Evolutionary conservation across 1,140 invertebrate genomes (phyloP).

Genomic region (Caerostris extrusa): DNA sequence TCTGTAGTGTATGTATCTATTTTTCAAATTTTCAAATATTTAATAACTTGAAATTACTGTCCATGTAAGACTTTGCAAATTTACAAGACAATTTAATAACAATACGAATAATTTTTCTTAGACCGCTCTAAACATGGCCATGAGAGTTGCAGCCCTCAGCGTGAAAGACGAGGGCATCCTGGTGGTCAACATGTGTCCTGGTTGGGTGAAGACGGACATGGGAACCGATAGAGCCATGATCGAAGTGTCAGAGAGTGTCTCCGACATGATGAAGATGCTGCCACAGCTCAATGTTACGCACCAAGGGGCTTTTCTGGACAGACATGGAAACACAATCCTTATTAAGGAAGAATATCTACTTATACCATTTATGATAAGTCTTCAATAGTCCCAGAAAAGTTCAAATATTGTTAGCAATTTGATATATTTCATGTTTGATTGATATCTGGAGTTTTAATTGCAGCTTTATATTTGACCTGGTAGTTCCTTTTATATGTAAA

Average conservation of each 20-base stretch:
- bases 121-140: conserved; percentile 50
- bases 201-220: conserved; percentile 58
- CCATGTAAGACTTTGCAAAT: no score
- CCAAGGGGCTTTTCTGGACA: conserved; percentile 84
- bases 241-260: conserved; percentile 10
- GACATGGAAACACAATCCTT: conserved; percentile 2
- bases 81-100: no score
- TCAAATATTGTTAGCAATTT: no score
- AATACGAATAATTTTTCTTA: background rate
- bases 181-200: conserved; percentile 58
- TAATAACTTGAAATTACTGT: no score
- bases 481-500: no score
- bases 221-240: background rate
- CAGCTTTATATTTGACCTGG: no score
- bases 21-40: no score
- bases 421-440: no score
- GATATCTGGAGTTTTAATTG: no score
- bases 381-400: no score
- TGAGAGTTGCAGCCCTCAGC: background rate
- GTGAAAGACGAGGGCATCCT: conserved; percentile 4
- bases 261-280: conserved; percentile 5
- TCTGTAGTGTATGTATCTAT: no score
- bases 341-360: background rate
- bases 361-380: no score
- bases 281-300: background rate